phyloP scores from a whole-genome alignment of 2,113 vertebrate species.

The Hystrix brachyura region DNA sequence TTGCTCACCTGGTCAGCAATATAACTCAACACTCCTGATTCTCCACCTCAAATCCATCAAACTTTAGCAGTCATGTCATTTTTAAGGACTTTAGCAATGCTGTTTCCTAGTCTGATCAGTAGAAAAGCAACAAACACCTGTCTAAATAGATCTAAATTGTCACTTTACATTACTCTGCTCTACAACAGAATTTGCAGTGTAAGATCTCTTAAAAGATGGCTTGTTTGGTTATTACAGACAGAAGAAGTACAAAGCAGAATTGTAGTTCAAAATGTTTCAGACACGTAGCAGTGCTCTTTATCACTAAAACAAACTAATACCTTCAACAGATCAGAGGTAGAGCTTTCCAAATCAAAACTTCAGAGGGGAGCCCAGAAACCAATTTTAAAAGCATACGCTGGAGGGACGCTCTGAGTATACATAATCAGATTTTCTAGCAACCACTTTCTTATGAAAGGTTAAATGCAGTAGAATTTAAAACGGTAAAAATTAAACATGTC shows the following conservation, averaged over 20 bases:
- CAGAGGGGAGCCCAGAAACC: neutral
- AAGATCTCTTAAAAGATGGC: neutral
- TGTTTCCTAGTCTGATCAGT: neutral
- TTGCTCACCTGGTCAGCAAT: neutral
- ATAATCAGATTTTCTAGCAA: constrained; percentile 60
- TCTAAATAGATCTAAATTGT: neutral
- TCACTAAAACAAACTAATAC: constrained; percentile 25
- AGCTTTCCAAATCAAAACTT: constrained; percentile 58
- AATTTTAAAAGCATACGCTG: constrained; percentile 56
- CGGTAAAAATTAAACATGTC: neutral
- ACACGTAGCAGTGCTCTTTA: neutral
- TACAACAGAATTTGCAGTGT: neutral
- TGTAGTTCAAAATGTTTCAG: constrained; percentile 59
- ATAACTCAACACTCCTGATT: neutral
- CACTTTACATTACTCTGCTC: neutral
- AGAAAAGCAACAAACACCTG: constrained; percentile 5
- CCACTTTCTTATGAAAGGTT: constrained; percentile 40
- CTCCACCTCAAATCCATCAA: neutral
- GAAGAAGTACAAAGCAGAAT: constrained; percentile 59
- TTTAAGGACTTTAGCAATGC: neutral
- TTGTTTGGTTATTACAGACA: neutral
- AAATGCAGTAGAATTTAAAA: constrained; percentile 53
- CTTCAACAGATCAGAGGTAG: constrained; percentile 34
- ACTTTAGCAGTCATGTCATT: neutral
- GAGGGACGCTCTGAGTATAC: neutral